These are phyloP conservation scores for Pelmatolapia mariae DNA, from an alignment of 2,113 vertebrate species.

Conservation along the genomic window DNA sequence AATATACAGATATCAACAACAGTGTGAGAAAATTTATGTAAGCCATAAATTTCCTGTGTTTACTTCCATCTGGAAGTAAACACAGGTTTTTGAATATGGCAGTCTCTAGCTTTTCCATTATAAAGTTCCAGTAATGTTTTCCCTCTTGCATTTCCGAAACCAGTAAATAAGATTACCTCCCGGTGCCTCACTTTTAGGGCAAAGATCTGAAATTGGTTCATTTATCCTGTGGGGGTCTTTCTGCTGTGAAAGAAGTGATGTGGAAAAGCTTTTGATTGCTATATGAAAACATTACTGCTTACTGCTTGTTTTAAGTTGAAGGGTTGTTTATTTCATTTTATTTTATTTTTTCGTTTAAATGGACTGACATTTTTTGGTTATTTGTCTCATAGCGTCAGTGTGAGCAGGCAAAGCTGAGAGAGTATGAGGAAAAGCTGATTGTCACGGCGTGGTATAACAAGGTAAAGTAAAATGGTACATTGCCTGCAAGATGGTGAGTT, in stretches of 20 bases:
- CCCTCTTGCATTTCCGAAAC: neutral
- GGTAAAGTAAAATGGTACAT: slow-evolving; percentile 61
- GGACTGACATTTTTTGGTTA: neutral
- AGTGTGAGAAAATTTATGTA: neutral
- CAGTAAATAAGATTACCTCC: neutral
- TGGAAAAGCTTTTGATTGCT: neutral
- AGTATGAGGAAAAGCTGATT: slow-evolving; percentile 93
- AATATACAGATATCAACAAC: neutral
- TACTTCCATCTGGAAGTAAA: no score
- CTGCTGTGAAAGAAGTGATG: neutral
- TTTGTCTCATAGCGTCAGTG: slow-evolving; percentile 76
- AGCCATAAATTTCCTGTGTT: no score
- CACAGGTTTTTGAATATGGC: neutral
- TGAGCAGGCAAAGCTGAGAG: slow-evolving; percentile 87
- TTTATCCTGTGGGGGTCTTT: neutral
- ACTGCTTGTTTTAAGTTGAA: neutral
- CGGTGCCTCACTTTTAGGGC: neutral
- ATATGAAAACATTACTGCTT: neutral
- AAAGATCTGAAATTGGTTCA: neutral
- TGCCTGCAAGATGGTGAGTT: neutral
- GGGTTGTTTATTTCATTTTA: neutral
- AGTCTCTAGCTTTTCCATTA: neutral
- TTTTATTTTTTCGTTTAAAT: accelerated
- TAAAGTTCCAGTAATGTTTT: neutral
- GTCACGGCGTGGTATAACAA: slow-evolving; percentile 98